Evolutionary conservation across 2,113 vertebrate genomes (phyloP).

Genomic region (Athene cunicularia): DNA sequence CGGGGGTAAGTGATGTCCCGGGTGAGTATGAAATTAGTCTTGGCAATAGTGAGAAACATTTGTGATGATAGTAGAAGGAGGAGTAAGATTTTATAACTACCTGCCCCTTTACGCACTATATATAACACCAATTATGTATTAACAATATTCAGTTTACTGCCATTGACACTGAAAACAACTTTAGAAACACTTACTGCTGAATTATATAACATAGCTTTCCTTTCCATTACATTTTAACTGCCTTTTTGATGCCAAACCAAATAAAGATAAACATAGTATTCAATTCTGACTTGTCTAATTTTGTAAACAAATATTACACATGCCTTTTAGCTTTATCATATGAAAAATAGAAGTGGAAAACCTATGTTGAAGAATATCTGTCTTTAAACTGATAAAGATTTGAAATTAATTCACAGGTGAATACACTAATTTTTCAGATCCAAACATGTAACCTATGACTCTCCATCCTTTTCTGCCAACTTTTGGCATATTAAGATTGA

Average conservation of each 20-base stretch:
- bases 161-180: slow-evolving; percentile 18
- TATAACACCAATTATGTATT: neutral
- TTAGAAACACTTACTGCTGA: slow-evolving; percentile 36
- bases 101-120: neutral
- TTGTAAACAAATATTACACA: neutral
- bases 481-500: neutral
- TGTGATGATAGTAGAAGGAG: neutral
- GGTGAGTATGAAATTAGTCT: neutral
- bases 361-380: neutral
- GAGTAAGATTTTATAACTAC: neutral
- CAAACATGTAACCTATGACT: neutral
- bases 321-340: neutral
- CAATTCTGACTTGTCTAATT: slow-evolving; percentile 20
- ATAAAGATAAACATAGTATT: slow-evolving; percentile 45
- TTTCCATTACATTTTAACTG: slow-evolving; percentile 44
- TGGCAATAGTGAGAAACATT: neutral
- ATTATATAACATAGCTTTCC: slow-evolving; percentile 33
- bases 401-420: neutral
- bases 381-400: neutral
- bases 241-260: slow-evolving; percentile 48
- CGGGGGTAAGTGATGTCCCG: neutral
- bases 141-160: neutral
- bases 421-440: neutral
- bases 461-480: neutral
- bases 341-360: neutral